A percentile compares a stretch with the other conserved stretches of the same genome.
Conservation (phyloP, 2,113 vertebrate genomes). For the Edolisoma coerulescens region DNA sequence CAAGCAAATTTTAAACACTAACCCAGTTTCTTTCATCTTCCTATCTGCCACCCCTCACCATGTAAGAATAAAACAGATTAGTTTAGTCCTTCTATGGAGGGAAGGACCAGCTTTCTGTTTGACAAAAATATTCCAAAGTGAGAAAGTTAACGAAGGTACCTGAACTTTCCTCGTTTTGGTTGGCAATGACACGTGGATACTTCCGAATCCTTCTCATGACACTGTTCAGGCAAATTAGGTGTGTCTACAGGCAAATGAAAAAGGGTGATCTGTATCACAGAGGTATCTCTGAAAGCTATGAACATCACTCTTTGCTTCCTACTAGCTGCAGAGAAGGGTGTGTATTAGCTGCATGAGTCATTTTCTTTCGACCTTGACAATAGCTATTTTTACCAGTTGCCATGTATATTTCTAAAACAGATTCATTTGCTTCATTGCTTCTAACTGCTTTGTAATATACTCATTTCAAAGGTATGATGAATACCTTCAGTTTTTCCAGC, state of each 20-base stretch:
- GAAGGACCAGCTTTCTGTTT: background rate
- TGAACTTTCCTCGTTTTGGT: background rate
- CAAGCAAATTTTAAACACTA: background rate
- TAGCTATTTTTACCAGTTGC: background rate
- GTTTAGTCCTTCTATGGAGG: background rate
- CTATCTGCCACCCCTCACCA: rapidly evolving
- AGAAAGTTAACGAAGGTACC: background rate
- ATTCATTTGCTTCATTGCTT: background rate
- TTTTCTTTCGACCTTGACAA: background rate
- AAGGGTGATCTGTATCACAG: background rate
- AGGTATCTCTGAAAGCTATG: background rate
- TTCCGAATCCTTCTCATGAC: background rate
- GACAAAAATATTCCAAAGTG: background rate
- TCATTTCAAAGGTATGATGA: background rate
- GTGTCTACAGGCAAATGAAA: background rate
- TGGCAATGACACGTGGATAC: background rate
- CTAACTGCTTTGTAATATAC: background rate
- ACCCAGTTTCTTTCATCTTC: background rate
- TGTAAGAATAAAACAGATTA: background rate
- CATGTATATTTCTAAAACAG: background rate
- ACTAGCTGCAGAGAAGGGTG: background rate
- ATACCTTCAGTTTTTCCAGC: background rate
- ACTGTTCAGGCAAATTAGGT: background rate
- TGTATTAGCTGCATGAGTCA: background rate
- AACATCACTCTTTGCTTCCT: background rate